These are phyloP conservation scores for Lordiphosa collinella DNA, from an alignment of 1,140 invertebrate genomes.

Conservation along the genomic window DNA sequence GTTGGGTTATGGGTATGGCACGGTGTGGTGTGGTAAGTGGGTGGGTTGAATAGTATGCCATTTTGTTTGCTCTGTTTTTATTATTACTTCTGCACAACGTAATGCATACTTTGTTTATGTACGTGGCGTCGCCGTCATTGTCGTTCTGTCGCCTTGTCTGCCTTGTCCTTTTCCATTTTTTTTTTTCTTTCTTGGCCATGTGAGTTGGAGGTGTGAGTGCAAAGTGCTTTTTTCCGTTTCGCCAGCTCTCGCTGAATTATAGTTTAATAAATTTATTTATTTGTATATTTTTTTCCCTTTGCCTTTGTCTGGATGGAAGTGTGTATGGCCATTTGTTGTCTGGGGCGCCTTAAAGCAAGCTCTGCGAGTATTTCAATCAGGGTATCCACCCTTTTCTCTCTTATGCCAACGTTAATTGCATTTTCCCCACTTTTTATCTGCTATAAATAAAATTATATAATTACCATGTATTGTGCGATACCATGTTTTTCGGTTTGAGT, in stretches of 20 bases:
- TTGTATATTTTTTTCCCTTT: too few species aligned
- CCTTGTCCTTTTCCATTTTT: slow-evolving; percentile 35
- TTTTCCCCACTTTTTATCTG: slow-evolving; percentile 71
- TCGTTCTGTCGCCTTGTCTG: slow-evolving; percentile 29
- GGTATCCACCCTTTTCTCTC: background rate
- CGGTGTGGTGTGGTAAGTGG: too few species aligned
- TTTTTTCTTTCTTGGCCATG: slow-evolving; percentile 35
- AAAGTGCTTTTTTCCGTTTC: slow-evolving; percentile 54
- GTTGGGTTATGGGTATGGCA: too few species aligned
- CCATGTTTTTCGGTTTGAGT: background rate
- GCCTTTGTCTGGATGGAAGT: slow-evolving; percentile 17
- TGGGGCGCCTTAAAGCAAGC: slow-evolving; percentile 1
- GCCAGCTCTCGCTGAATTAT: slow-evolving; percentile 54
- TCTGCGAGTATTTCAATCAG: background rate
- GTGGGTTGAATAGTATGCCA: slow-evolving; percentile 10
- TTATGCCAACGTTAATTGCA: slow-evolving; percentile 57
- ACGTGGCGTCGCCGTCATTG: slow-evolving; percentile 31
- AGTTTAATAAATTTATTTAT: slow-evolving; percentile 72
- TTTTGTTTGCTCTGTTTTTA: slow-evolving; percentile 66
- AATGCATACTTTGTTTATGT: slow-evolving; percentile 67
- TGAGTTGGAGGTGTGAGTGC: slow-evolving; percentile 40
- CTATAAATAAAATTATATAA: slow-evolving; percentile 78
- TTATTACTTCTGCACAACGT: slow-evolving; percentile 62
- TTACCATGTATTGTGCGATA: slow-evolving; percentile 62
- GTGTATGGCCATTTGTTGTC: slow-evolving; percentile 4